Evolutionary conservation across 2,888 invertebrate species (phyloP), one percentile per base, ranked within the genome.

Genomic region (Gnatocerus cornutus): DNA sequence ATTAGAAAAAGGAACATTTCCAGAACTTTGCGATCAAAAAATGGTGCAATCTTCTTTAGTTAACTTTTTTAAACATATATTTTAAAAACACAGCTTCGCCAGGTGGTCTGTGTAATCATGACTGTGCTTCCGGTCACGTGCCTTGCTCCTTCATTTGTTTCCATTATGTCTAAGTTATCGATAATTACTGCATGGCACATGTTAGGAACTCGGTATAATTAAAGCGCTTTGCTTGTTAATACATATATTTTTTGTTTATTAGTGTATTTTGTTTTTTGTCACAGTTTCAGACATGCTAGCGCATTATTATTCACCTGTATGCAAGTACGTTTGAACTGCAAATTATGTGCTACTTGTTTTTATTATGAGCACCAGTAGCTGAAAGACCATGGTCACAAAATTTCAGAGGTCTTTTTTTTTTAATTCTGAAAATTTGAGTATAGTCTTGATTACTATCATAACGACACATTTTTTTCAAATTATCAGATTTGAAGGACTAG

Each of bases 51-150:
- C 37, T 37, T 37, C 37, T 13, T 41, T 33, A 7, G 12, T 39
- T 9, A 3, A 9, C 46, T 7, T 45, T 8, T 12, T 13, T 12
- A 43, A 50, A 61, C 50, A 50, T 50, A 14, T 50, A 61, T 59
- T 59, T 59, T 45, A 21, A 33, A 61, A 46, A 21, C 48, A 61
- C 27, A 13, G 16, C 62, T 68, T 33, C 43, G 65, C 73, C 73
- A 73, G 73, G 72, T 72, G 71, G 71, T 66, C 67, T 50, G 70
- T 68, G 70, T 69, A 72, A 72, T 71, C 73, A 72, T 68, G 71
- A 67, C 68, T 68, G 53, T 71, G 64, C 68, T 74, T 73, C 76
- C 74, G 72, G 74, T 73, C 74, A 72, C 74, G 73, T 76, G 74
- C 58, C 62, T 55, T 65, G 64, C 58, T 71, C 58, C 56, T 70